Conservation (phyloP, 2,888 invertebrate genomes). For the Venusia cambrica region DNA sequence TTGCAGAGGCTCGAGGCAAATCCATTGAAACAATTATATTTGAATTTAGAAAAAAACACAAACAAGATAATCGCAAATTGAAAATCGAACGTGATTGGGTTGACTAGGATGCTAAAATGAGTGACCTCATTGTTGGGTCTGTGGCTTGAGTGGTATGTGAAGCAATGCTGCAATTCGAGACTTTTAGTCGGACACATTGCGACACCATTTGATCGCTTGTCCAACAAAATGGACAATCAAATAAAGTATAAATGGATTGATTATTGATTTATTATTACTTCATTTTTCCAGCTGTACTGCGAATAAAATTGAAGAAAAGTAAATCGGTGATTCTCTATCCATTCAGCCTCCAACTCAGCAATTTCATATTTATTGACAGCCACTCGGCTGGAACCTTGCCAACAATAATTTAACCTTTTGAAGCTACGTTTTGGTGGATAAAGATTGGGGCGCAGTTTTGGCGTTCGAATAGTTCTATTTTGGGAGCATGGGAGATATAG, state of each 20-base stretch:
- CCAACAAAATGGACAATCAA: too few species aligned
- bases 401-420: slow-evolving; percentile 12
- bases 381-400: slow-evolving; percentile 15
- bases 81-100: too few species aligned
- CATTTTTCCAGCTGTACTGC: background rate
- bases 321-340: slow-evolving; percentile 23
- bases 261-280: too few species aligned
- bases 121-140: slow-evolving; percentile 3
- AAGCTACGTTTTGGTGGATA: slow-evolving; percentile 18
- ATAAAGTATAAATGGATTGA: too few species aligned
- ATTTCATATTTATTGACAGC: slow-evolving; percentile 26
- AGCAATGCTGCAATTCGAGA: slow-evolving; percentile 30
- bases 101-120: too few species aligned
- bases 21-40: too few species aligned
- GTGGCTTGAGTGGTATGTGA: slow-evolving; percentile 29
- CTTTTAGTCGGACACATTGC: slow-evolving; percentile 19
- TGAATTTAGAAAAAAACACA: too few species aligned
- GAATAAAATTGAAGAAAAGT: too few species aligned
- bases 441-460: slow-evolving; percentile 12
- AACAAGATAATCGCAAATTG: too few species aligned
- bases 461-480: slow-evolving; percentile 6
- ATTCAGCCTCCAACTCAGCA: slow-evolving; percentile 18
- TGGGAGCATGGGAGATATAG: too few species aligned
- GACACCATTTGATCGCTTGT: too few species aligned
- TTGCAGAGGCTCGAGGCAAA: too few species aligned